phyloP scores from a whole-genome alignment of 2,797 vertebrate genomes.

The Antennarius maculatus region DNA sequence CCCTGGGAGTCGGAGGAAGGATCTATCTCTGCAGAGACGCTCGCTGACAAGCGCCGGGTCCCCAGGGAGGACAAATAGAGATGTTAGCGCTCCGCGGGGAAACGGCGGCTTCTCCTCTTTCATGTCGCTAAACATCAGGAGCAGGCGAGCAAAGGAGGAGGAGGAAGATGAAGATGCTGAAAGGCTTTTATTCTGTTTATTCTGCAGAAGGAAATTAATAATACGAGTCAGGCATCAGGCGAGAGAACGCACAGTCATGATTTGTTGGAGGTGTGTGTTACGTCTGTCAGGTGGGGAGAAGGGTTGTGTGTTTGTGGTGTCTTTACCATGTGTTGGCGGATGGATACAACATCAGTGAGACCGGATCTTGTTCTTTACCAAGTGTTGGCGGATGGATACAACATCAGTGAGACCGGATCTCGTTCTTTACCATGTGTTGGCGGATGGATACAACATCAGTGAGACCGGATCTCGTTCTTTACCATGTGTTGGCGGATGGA shows the following conservation, averaged over 20 bases:
- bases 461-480: too few species aligned
- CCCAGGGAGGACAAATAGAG: constrained; percentile 78
- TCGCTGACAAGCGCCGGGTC: constrained; percentile 67
- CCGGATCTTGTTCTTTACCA: too few species aligned
- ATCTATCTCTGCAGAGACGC: constrained; percentile 59
- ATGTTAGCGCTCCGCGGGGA: constrained; percentile 69
- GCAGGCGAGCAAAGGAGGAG: constrained; percentile 31
- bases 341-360: too few species aligned
- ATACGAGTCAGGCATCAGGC: constrained; percentile 3
- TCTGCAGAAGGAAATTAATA: constrained; percentile 17
- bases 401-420: too few species aligned
- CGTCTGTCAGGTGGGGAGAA: not conserved
- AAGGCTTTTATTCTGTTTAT: constrained; percentile 12
- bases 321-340: too few species aligned
- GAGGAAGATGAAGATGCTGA: constrained; percentile 25
- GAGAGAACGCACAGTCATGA: constrained; percentile 25
- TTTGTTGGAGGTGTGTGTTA: not conserved
- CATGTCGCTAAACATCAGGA: constrained; percentile 64
- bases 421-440: too few species aligned
- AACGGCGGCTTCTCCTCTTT: constrained; percentile 60
- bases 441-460: too few species aligned
- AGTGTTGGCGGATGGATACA: too few species aligned
- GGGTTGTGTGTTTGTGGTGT: not conserved
- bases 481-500: too few species aligned
- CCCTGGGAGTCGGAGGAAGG: constrained; percentile 66